phyloP scores from a whole-genome alignment of 37 sponge, comb jelly and placozoan species.

The Lycopodina hypogea region DNA sequence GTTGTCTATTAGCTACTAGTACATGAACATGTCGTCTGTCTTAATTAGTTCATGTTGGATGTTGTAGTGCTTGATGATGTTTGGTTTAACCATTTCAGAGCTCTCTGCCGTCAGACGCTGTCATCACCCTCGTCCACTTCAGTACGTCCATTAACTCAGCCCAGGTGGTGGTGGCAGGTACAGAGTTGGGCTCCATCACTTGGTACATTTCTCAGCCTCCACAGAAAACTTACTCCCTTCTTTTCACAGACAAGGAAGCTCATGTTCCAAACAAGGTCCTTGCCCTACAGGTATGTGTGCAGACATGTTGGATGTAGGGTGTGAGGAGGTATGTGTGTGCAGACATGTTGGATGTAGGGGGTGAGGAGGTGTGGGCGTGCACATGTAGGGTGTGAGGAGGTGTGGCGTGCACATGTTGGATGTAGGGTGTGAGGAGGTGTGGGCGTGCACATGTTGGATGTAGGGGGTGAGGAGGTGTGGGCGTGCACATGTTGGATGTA shows the following conservation, averaged over 20 bases:
- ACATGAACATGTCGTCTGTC: no score
- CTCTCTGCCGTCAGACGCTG: not conserved
- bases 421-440: no score
- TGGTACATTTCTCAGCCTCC: conserved; percentile 66
- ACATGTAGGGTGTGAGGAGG: no score
- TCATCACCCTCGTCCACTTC: conserved; percentile 60
- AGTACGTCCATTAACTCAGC: conserved; percentile 40
- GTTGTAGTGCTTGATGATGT: no score
- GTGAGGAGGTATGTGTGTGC: not conserved
- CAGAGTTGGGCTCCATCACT: conserved; percentile 30
- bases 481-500: no score
- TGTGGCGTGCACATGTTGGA: no score
- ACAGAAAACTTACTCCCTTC: conserved; percentile 59
- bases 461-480: no score
- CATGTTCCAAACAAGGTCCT: conserved; percentile 32
- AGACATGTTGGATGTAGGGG: no score
- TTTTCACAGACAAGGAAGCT: conserved; percentile 21
- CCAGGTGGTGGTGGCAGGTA: conserved; percentile 64
- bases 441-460: no score
- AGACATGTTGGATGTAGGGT: not conserved
- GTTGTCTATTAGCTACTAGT: no score
- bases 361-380: no score
- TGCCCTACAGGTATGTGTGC: conserved; percentile 40
- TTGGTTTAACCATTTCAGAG: not conserved
- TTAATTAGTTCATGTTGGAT: no score